A percentile compares a stretch with the other conserved stretches of the same genome.
phyloP scores from a whole-genome alignment of 2,797 vertebrate genomes.

The Manis crassicaudata region DNA sequence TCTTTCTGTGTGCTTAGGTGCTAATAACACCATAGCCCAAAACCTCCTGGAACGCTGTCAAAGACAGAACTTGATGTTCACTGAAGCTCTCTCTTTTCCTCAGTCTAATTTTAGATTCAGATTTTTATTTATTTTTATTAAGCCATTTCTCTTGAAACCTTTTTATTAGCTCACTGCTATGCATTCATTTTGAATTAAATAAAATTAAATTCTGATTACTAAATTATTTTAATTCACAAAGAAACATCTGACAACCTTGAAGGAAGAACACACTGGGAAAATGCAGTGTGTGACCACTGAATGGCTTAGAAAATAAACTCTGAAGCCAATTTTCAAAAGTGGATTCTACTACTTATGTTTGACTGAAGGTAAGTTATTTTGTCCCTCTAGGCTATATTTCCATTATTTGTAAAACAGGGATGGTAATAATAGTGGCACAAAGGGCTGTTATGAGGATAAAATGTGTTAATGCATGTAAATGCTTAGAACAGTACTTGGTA shows the following conservation, averaged over 20 bases:
- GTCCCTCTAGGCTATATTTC: neutral
- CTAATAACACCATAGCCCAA: neutral
- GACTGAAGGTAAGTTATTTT: neutral
- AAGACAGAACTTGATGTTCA: neutral
- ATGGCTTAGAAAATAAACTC: neutral
- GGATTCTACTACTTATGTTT: neutral
- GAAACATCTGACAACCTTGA: neutral
- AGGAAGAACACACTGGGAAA: neutral
- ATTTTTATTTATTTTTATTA: conserved; percentile 19
- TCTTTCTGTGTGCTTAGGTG: neutral
- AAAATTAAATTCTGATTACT: neutral
- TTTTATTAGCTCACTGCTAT: neutral
- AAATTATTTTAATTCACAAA: neutral
- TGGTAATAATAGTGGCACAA: neutral
- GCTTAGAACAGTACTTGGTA: neutral
- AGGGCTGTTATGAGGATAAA: neutral
- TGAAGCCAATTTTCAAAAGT: neutral
- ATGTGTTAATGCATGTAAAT: neutral
- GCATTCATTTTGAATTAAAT: neutral
- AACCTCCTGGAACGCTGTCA: neutral
- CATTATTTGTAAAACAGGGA: neutral
- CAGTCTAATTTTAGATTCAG: neutral
- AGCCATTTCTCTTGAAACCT: neutral
- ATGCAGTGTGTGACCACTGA: neutral
- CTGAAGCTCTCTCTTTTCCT: neutral